A percentile compares a stretch with the other conserved stretches of the same genome.
Evolutionary conservation across 2,113 vertebrate species (phyloP).

Genomic region (Mormyrus lacerda): DNA sequence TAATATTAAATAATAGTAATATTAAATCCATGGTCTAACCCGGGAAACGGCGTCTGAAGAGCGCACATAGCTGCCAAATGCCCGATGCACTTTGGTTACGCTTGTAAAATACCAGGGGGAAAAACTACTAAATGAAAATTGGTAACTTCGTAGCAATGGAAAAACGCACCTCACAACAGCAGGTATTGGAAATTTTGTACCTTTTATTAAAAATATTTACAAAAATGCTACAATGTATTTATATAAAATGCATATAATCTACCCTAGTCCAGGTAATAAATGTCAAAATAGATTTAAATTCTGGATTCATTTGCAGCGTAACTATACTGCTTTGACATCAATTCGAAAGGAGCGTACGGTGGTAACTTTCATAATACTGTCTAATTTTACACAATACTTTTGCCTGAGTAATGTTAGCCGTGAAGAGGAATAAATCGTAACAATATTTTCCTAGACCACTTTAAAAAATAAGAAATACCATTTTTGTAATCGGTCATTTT

Average conservation of each 20-base stretch:
- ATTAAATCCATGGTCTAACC: not conserved
- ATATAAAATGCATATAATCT: constrained; percentile 71
- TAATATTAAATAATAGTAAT: too few species aligned
- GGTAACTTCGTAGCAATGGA: not conserved
- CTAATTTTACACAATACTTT: constrained; percentile 50
- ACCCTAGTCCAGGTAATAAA: constrained; percentile 58
- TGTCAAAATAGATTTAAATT: constrained; percentile 49
- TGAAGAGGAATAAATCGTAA: constrained; percentile 43
- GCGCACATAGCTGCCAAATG: not conserved
- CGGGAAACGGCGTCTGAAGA: not conserved
- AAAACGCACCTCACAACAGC: not conserved
- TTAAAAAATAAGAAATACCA: not conserved
- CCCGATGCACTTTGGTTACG: not conserved
- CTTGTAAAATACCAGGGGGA: not conserved
- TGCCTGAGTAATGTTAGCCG: constrained; percentile 60
- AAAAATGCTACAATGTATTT: constrained; percentile 67
- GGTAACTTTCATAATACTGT: constrained; percentile 60
- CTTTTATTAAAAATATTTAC: constrained; percentile 73
- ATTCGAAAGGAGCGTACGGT: constrained; percentile 53
- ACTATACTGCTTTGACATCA: constrained; percentile 57
- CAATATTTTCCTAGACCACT: not conserved
- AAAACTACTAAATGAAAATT: not conserved
- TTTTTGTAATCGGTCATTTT: constrained; percentile 2
- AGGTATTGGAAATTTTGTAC: constrained; percentile 50
- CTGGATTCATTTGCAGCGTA: constrained; percentile 52